Evolutionary conservation across 2,888 invertebrate genomes (phyloP), one percentile per base, ranked within the genome.

Genomic region (Clistopyga incitator): DNA sequence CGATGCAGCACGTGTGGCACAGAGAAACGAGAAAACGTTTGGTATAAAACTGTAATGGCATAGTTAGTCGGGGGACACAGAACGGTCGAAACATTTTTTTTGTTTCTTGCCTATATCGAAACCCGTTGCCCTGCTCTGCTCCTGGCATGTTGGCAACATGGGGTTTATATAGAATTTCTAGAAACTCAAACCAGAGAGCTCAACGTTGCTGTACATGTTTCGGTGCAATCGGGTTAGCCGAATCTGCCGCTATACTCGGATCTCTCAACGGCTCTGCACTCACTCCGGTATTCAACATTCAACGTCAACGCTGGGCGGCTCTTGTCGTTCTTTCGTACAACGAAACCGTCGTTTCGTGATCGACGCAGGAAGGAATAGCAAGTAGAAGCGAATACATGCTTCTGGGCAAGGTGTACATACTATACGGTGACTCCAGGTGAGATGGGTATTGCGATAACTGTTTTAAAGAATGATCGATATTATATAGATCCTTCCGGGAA

Each of bases 221-320:
- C 74, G 13, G 25, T 25, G n/a, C 54, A 68, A 50, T 54, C 38
- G 59, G 67, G 68, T 68, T 74, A 52, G 25, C 52, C 25, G 59
- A 38, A 67, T 65, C 56, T 80, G 10, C 3, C 34, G 18, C 10
- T 64, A 18, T 38, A 64, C 18, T 18, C 34, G 64, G 3, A 45
- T 52, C 25, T 61, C 42, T 29, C 18, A 20, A 20, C 50, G 59
- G 61, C n/a, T 29, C 23, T 71, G 47, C 64, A 64, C 52, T 71
- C 72, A 64, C 34, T 81, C 76, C 71, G 64, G 76, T 77, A 81
- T 77, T 71, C 71, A 77, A 81, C 71, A 71, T 81, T 77, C 81
- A 47, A 71, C 71, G 76, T 67, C 65, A 65, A n/a, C 70, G 76
- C 56, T 71, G 38, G 65, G 54, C 45, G 70, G 23, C 54, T 61